These are phyloP conservation scores for Rhyacichthys aspro DNA, from an alignment of 2,797 vertebrate genomes.

Conservation along the genomic window DNA sequence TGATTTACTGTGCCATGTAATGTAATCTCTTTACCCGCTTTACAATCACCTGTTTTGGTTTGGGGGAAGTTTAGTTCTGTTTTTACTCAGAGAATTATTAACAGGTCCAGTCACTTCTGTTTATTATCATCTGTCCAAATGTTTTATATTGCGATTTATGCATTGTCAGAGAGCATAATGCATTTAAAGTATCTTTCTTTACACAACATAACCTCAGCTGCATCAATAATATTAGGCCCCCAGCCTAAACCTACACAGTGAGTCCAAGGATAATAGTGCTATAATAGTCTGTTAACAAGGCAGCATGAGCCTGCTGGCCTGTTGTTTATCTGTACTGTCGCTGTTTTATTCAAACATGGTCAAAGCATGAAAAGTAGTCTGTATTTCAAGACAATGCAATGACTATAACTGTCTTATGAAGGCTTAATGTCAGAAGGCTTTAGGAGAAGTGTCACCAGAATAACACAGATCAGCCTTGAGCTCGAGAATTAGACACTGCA, in stretches of 20 bases:
- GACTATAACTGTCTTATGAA: constrained; percentile 70
- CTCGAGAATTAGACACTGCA: constrained; percentile 62
- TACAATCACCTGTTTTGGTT: constrained; percentile 55
- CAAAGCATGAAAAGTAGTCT: constrained; percentile 62
- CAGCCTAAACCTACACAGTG: constrained; percentile 57
- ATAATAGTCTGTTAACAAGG: constrained; percentile 60
- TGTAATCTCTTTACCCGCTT: constrained; percentile 71
- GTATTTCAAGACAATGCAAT: constrained; percentile 64
- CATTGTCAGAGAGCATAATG: constrained; percentile 19
- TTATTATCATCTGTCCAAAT: constrained; percentile 41
- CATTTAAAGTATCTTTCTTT: constrained; percentile 36
- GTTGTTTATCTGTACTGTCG: constrained; percentile 55
- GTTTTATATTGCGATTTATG: constrained; percentile 27
- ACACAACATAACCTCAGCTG: constrained; percentile 31
- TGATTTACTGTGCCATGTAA: constrained; percentile 55
- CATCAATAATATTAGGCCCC: constrained; percentile 54
- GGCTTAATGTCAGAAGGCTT: constrained; percentile 68
- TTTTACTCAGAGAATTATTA: constrained; percentile 31
- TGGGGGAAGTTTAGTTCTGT: constrained; percentile 32
- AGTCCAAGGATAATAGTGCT: constrained; percentile 57
- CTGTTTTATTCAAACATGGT: constrained; percentile 59
- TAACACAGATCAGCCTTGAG: constrained; percentile 73
- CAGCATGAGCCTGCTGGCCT: constrained; percentile 42
- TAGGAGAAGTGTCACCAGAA: constrained; percentile 62
- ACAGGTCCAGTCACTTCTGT: constrained; percentile 20